Evolutionary conservation across 2,113 vertebrate genomes (phyloP).

Genomic region (Puma concolor): DNA sequence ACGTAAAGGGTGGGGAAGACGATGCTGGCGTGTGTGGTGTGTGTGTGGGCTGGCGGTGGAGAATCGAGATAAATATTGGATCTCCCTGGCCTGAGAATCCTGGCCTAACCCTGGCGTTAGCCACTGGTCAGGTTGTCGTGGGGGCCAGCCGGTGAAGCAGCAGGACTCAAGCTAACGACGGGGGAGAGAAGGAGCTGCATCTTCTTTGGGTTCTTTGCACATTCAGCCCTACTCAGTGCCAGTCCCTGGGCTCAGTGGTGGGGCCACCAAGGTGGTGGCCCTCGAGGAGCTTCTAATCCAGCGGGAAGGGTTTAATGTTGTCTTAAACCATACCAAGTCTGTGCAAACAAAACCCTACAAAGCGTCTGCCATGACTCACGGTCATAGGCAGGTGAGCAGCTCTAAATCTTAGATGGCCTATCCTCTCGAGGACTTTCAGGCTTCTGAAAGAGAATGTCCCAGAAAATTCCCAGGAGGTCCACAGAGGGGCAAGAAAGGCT

Average conservation of each 20-base stretch:
- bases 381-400: background rate
- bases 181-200: background rate
- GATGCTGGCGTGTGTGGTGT: background rate
- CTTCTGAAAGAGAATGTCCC: background rate
- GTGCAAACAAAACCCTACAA: background rate
- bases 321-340: background rate
- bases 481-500: background rate
- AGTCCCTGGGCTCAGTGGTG: background rate
- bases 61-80: background rate
- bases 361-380: background rate
- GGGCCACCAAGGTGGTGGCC: background rate
- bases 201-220: background rate
- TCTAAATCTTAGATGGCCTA: background rate
- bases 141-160: background rate
- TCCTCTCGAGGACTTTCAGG: background rate
- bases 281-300: background rate
- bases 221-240: background rate
- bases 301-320: background rate
- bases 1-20: background rate
- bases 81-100: background rate
- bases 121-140: background rate
- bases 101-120: background rate
- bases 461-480: background rate
- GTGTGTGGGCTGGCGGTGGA: background rate
- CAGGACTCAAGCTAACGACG: background rate